Evolutionary conservation across 2,888 invertebrate species (phyloP), one percentile per base, ranked within the genome.

Genomic region (Sesamia inferens): DNA sequence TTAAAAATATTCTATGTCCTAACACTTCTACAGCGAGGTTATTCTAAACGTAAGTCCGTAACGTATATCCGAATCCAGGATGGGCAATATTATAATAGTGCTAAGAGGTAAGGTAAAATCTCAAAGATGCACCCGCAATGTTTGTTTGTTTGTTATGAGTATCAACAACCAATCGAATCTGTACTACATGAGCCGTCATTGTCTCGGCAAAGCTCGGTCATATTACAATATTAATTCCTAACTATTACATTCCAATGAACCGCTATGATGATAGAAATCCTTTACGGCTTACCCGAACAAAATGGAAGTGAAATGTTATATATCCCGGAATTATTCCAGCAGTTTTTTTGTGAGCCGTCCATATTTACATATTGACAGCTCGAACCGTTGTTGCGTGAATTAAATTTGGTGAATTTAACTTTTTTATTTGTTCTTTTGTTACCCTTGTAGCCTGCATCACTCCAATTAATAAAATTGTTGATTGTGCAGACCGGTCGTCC

Each of bases 331-430:
- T 77, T 75, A 81, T 76, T 68, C 71, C 59, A 63, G 42, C 76
- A 63, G 74, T 74, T 76, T 70, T 70, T 76, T 74, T 73, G 76
- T 66, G 76, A 74, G 39, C 68, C 57, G 39, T 70, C 64, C 74
- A 74, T 76, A 84, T 84, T 85, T 79, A 81, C 84, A 84, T 85
- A 84, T 74, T 78, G 82, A 86, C 83, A 68, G 81, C 75, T 59
- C 71, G 22, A 65, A 63, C 68, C 81, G 72, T 55, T 77, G 76
- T 74, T 70, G 71, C 70, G 70, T 74, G 67, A 86, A 81, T 85
- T 85, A 75, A 85, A 84, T 77, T 81, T 68, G 59, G 22, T 68
- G 57, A 44, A 72, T 76, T 78, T 76, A 54, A 66, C 58, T 63
- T 83, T 78, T 70, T 58, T 44, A 57, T 82, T 78, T 82, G 55